A percentile compares a stretch with the other conserved stretches of the same genome.
Evolutionary conservation across 2,113 vertebrate species (phyloP).

Genomic region (Rana temporaria): DNA sequence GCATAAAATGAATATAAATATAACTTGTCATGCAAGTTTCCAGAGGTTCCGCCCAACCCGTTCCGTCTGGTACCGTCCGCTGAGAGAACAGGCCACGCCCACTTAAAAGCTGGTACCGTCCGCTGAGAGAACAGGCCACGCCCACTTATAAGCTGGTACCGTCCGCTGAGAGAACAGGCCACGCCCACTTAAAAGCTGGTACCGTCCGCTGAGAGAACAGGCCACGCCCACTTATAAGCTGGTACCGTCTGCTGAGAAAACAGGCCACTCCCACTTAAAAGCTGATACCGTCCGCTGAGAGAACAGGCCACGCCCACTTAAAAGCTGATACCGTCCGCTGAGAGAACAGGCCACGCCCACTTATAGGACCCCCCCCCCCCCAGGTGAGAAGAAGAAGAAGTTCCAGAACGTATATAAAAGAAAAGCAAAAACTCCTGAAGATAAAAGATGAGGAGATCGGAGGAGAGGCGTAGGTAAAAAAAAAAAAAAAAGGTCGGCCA

Average conservation of each 20-base stretch:
- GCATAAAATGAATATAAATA: background rate
- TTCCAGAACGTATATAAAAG: too few relatives aligned
- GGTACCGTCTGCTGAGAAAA: background rate
- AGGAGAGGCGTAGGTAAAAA: too few relatives aligned
- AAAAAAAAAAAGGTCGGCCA: too few relatives aligned
- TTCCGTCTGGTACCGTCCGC: background rate
- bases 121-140: constrained; percentile 3
- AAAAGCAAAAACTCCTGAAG: too few relatives aligned
- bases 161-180: background rate
- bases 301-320: constrained; percentile 17
- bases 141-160: constrained; percentile 5
- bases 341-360: constrained; percentile 14
- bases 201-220: background rate
- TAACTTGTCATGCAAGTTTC: constrained; percentile 11
- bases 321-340: background rate
- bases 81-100: constrained; percentile 12
- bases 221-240: constrained; percentile 18
- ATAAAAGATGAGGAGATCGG: too few relatives aligned
- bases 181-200: constrained; percentile 18
- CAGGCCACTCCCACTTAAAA: constrained; percentile 14
- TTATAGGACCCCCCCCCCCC: background rate
- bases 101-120: background rate
- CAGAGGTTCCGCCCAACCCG: background rate
- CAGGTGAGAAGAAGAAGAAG: too few relatives aligned
- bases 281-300: background rate